Conservation (phyloP, 37 sponge, comb jelly and placozoan species). For the Beroe ovata region DNA sequence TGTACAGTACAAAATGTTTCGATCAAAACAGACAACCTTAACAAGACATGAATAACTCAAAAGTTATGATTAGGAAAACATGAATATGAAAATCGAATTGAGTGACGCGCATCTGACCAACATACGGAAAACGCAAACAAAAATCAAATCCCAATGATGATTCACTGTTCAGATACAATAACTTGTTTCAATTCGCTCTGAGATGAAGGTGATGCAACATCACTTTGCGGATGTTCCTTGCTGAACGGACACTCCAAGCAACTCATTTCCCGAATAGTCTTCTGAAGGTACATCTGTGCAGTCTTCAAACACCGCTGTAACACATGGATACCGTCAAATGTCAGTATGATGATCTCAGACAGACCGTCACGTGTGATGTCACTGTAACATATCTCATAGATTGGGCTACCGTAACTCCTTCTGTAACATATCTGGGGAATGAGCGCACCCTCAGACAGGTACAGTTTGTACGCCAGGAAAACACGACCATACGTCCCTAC, state of each 20-base stretch:
- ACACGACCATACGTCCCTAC: slow-evolving; percentile 50
- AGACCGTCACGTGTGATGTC: slow-evolving; percentile 43
- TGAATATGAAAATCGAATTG: no score
- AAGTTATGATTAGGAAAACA: no score
- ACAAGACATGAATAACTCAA: no score
- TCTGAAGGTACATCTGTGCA: slow-evolving; percentile 46
- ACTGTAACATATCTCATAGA: slow-evolving; percentile 22
- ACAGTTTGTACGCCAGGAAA: slow-evolving; percentile 36
- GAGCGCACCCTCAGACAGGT: slow-evolving; percentile 3
- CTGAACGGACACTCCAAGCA: background rate
- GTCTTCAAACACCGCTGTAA: slow-evolving; percentile 61
- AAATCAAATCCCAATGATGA: no score
- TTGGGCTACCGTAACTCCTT: background rate
- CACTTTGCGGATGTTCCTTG: background rate
- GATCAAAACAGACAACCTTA: no score
- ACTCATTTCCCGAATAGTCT: background rate
- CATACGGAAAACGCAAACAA: no score
- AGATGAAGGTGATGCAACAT: background rate
- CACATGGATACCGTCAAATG: slow-evolving; percentile 25
- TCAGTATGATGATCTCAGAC: slow-evolving; percentile 11
- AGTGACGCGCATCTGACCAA: no score
- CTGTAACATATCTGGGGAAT: background rate
- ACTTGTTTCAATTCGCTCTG: background rate
- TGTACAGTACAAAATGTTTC: no score
- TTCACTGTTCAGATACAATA: no score